Percentiles rank a stretch among this genome's conserved stretches.
phyloP scores from a whole-genome alignment of 2,888 invertebrate species.

The Microchrysa polita region DNA sequence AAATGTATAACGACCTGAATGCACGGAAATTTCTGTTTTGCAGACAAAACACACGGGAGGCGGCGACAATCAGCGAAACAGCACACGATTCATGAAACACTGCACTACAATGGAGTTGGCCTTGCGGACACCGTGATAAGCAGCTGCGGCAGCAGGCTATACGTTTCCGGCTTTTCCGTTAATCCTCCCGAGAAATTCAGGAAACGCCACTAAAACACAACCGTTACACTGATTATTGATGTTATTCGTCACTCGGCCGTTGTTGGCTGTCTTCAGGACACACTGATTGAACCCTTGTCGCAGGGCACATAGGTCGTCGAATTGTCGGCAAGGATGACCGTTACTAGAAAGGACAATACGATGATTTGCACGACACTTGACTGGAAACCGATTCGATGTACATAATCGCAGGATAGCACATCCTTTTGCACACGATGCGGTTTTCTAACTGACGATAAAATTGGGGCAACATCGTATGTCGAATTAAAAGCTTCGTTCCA shows the following conservation, averaged over 20 bases:
- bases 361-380: slow-evolving; percentile 17
- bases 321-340: neutral
- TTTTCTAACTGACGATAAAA: slow-evolving; percentile 36
- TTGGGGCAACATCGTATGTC: slow-evolving; percentile 11
- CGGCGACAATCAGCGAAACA: neutral
- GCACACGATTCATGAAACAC: neutral
- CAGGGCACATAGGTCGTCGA: neutral
- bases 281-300: neutral
- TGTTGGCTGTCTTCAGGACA: neutral
- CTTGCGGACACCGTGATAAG: too few species aligned
- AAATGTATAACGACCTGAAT: slow-evolving; percentile 18
- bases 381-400: slow-evolving; percentile 2
- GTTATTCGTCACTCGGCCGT: neutral
- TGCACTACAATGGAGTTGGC: neutral
- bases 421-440: slow-evolving; percentile 36
- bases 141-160: neutral
- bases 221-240: neutral
- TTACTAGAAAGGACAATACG: neutral
- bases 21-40: slow-evolving; percentile 31
- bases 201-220: neutral
- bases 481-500: slow-evolving; percentile 36
- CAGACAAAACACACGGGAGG: neutral
- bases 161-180: neutral
- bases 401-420: neutral
- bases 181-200: slow-evolving; percentile 6